phyloP scores from a whole-genome alignment of 2,797 vertebrate genomes.

The Sebastes oblongus region DNA sequence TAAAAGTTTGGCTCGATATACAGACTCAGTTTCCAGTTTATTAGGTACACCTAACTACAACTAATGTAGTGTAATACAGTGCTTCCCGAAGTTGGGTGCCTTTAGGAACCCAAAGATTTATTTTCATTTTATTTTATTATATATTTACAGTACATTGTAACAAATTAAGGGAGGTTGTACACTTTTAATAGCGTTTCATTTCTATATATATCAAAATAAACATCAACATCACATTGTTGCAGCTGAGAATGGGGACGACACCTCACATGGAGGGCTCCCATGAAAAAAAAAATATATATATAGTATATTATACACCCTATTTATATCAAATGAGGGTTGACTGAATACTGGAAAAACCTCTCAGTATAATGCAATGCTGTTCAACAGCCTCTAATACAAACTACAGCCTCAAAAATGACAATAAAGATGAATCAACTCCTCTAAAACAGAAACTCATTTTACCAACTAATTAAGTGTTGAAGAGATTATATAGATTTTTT shows the following conservation, averaged over 20 bases:
- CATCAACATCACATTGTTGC: background rate
- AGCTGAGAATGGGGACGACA: background rate
- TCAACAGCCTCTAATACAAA: background rate
- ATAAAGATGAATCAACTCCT: background rate
- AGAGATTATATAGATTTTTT: background rate
- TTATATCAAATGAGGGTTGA: background rate
- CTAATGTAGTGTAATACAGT: background rate
- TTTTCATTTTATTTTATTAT: background rate
- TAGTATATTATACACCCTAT: background rate
- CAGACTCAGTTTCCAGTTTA: background rate
- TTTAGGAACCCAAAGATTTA: background rate
- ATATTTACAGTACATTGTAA: background rate
- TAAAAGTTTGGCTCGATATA: background rate
- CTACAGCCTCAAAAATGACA: background rate
- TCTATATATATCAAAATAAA: background rate
- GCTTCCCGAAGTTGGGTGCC: background rate
- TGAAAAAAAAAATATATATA: background rate
- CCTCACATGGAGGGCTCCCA: background rate
- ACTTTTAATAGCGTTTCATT: too few relatives aligned
- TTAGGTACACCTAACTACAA: background rate
- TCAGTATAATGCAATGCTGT: background rate
- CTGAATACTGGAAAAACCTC: background rate
- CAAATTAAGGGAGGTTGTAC: too few relatives aligned
- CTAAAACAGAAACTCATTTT: background rate
- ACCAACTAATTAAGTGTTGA: background rate